Percentiles rank a stretch among this genome's conserved stretches.
These are phyloP conservation scores for Ophion slaviceki DNA, from an alignment of 2,888 invertebrate genomes.

Conservation along the genomic window DNA sequence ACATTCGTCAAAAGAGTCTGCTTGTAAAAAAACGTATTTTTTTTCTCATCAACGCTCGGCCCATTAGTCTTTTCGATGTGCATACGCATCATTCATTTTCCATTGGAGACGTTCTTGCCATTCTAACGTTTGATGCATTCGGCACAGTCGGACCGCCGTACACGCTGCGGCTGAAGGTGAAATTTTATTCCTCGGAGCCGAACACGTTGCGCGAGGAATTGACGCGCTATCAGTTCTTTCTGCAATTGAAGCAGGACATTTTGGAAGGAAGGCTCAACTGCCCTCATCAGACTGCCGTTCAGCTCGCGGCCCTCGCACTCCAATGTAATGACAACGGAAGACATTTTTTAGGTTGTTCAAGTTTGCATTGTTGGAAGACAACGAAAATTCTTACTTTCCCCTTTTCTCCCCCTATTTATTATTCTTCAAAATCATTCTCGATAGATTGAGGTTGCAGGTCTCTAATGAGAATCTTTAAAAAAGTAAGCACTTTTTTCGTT, in stretches of 20 bases:
- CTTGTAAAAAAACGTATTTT: conserved; percentile 9
- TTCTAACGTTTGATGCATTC: conserved; percentile 8
- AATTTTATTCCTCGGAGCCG: conserved; percentile 99
- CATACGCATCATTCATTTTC: background rate
- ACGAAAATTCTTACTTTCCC: too few relatives aligned
- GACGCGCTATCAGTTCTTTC: conserved; percentile 98
- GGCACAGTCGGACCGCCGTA: conserved; percentile 97
- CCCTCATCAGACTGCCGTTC: conserved; percentile 93
- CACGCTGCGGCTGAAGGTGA: conserved; percentile 97
- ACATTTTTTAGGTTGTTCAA: background rate
- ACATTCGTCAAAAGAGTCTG: background rate
- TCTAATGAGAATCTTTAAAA: too few relatives aligned
- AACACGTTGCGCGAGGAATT: conserved; percentile 98
- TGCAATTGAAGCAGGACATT: conserved; percentile 98
- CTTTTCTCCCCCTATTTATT: too few relatives aligned
- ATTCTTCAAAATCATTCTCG: too few relatives aligned
- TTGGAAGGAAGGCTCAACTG: conserved; percentile 95
- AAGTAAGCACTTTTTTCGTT: too few relatives aligned
- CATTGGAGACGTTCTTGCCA: background rate
- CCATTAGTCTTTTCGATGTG: background rate
- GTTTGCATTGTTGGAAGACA: too few relatives aligned
- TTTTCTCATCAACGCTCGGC: conserved; percentile 10
- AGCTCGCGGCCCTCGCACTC: conserved; percentile 95
- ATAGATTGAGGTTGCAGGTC: too few relatives aligned
- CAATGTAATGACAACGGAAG: conserved; percentile 89